Evolutionary conservation across 2,113 vertebrate species (phyloP), one percentile per base, ranked within the genome.

Genomic region (Syngnathus typhle): DNA sequence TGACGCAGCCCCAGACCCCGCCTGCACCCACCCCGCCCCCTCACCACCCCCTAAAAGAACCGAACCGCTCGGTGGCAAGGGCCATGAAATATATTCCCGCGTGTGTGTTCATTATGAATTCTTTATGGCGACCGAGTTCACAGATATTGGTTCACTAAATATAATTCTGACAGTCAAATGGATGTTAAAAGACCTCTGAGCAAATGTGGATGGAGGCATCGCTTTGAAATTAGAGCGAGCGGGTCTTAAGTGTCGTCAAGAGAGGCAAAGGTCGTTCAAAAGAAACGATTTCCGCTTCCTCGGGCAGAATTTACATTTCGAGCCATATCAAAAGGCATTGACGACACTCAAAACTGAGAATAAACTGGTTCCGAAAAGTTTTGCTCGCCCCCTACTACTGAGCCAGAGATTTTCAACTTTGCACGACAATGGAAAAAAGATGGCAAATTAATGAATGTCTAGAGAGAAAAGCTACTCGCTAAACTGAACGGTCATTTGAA

Each of bases 141-240:
- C 58, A 55, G 56, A 70, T 77, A 78, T 63, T 75, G 39, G 76
- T 60, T 67, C 47, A 3, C 27, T 74, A 71, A 77, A 73, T 72
- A 73, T 11, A 68, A 75, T 61, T 77, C 4, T 37, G 60, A 78
- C 71, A 6, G 54, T 54, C 46, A 66, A 72, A 74, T 55, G 11
- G 74, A 79, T 27, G 60, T 65, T 54, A 38, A 47, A 68, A 7
- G 49, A 15, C 64, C 37, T 43, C 11, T 51, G 27, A 49, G 43
- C 46, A 47, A 49, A 71, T 43, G 60, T 56, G 59, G 36, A 55
- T 12, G 60, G 12, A 56, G 23, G 23, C 23, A 2, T 2, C 10
- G 4, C 2, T 55, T 55, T 27, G 52, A 1, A 6, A 32, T 7
- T 23, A 2, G 54, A 56, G 54, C 54, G 7, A 49, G 18, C 18